A percentile compares a stretch with the other conserved stretches of the same genome.
phyloP scores from a whole-genome alignment of 2,888 invertebrate species.

The Dione juno region DNA sequence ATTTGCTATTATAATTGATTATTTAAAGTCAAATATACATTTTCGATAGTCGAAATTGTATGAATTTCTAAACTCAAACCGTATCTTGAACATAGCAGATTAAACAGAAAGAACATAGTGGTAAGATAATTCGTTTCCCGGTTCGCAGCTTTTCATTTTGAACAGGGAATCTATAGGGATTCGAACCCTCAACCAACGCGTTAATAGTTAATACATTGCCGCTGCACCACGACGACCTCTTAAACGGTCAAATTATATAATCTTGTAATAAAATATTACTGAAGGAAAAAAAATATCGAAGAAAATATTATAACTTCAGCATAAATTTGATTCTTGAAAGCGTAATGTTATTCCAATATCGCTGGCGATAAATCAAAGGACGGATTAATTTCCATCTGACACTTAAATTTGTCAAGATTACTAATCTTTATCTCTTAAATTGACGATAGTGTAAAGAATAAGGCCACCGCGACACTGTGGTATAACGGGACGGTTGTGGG shows the following conservation, averaged over 20 bases:
- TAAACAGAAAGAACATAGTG: not conserved
- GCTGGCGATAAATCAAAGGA: conserved; percentile 16
- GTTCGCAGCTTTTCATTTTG: too few species aligned
- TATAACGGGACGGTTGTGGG: not conserved
- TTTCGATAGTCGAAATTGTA: too few species aligned
- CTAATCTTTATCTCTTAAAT: conserved; percentile 16
- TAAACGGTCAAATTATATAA: too few species aligned
- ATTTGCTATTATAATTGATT: too few species aligned
- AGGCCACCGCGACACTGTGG: too few species aligned
- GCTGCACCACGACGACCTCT: not conserved
- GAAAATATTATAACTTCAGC: conserved; percentile 15
- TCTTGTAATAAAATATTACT: not conserved
- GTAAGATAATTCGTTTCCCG: not conserved
- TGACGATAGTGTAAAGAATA: not conserved
- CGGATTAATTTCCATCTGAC: conserved; percentile 20
- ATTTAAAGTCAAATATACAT: too few species aligned
- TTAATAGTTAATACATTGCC: accelerated
- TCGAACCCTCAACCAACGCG: not conserved
- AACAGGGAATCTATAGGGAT: too few species aligned
- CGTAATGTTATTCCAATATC: conserved; percentile 25
- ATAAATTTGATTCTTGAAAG: conserved; percentile 16
- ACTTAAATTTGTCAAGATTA: conserved; percentile 19
- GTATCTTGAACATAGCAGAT: too few species aligned
- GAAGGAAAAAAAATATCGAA: not conserved
- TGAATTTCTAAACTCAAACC: too few species aligned